A percentile compares a stretch with the other conserved stretches of the same genome.
These are phyloP conservation scores for Rhabdomys dilectus DNA, from an alignment of 2,113 vertebrate genomes.

Conservation along the genomic window DNA sequence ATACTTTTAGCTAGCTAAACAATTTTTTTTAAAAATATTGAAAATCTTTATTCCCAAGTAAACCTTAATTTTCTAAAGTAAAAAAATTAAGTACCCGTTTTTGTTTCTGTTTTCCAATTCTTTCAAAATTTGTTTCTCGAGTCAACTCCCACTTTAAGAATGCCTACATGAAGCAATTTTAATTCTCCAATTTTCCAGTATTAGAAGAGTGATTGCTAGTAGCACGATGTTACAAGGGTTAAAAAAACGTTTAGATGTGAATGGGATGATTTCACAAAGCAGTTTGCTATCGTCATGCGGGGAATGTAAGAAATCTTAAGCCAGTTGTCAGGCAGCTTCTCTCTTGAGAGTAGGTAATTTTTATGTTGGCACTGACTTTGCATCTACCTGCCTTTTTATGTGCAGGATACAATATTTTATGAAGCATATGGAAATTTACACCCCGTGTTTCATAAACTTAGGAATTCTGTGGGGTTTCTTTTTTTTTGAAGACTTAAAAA, in stretches of 20 bases:
- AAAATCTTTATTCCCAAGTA: slow-evolving; percentile 40
- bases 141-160: background rate
- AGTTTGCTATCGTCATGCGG: background rate
- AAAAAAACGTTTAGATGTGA: background rate
- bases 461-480: background rate
- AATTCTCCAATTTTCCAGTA: background rate
- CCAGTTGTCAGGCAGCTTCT: slow-evolving; percentile 4
- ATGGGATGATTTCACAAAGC: slow-evolving; percentile 35
- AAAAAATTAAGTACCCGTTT: background rate
- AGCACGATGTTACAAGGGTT: slow-evolving; percentile 49
- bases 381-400: background rate
- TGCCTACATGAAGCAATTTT: background rate
- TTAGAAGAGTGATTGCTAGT: background rate
- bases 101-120: slow-evolving; percentile 47
- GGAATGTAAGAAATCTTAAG: slow-evolving; percentile 36
- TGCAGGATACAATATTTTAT: slow-evolving; percentile 19
- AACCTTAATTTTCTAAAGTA: slow-evolving; percentile 52
- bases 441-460: slow-evolving; percentile 36
- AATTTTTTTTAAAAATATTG: background rate
- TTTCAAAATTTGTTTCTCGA: slow-evolving; percentile 48
- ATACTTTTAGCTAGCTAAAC: slow-evolving; percentile 9
- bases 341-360: background rate
- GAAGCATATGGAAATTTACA: slow-evolving; percentile 40
- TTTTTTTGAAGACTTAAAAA: slow-evolving; percentile 34
- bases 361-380: slow-evolving; percentile 44